Evolutionary conservation across 2,888 invertebrate species (phyloP).

Genomic region (Agrilus mali): DNA sequence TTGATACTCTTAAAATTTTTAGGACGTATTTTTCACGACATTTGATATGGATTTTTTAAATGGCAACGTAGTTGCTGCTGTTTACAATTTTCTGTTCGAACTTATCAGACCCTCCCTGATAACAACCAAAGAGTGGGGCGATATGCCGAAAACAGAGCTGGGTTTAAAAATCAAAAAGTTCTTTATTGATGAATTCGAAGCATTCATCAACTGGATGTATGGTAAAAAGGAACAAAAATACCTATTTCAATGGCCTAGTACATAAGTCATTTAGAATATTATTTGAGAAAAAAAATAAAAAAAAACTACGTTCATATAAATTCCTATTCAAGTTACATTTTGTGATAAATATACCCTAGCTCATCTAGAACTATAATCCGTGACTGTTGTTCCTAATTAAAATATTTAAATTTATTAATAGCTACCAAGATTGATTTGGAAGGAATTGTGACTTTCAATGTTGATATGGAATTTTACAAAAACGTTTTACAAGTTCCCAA

Average conservation of each 20-base stretch:
- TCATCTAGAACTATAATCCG: too few relatives aligned
- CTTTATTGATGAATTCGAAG: constrained; percentile 45
- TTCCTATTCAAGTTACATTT: too few relatives aligned
- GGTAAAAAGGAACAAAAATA: not conserved
- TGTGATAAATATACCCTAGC: too few relatives aligned
- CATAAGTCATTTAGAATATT: too few relatives aligned
- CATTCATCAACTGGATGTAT: constrained; percentile 41
- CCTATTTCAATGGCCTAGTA: too few relatives aligned
- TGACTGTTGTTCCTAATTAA: too few relatives aligned
- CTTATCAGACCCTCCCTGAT: constrained; percentile 36
- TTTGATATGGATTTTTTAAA: constrained; percentile 23
- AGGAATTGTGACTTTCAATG: constrained; percentile 47
- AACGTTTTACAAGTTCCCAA: constrained; percentile 44
- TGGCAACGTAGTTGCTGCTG: constrained; percentile 23
- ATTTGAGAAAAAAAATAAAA: not conserved
- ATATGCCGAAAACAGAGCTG: constrained; percentile 34
- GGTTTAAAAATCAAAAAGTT: constrained; percentile 37
- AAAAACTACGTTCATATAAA: too few relatives aligned
- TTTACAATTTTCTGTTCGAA: constrained; percentile 23
- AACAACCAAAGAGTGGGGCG: constrained; percentile 41
- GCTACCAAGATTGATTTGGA: constrained; percentile 55
- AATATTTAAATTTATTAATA: constrained; percentile 24
- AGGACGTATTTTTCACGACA: constrained; percentile 26
- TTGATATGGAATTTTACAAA: constrained; percentile 43
- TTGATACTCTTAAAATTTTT: constrained; percentile 7